Evolutionary conservation across 1,140 invertebrate genomes (phyloP), one percentile per base, ranked within the genome.

Genomic region (Diuraphis noxia): DNA sequence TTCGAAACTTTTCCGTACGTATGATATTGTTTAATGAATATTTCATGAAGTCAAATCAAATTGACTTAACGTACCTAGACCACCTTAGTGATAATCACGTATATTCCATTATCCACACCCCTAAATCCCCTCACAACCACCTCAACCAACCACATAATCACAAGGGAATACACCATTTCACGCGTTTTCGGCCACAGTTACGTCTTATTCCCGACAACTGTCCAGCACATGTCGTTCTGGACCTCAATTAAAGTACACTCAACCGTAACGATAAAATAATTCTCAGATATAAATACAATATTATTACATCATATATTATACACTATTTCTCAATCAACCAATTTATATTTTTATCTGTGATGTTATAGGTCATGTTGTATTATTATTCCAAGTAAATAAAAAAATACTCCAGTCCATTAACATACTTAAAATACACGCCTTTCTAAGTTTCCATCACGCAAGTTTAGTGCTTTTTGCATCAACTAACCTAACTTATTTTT

Each of bases 21-120:
- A 40, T n/a, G n/a, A 89, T 21, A 79, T 46, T 46, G 72, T 49
- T 34, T 23, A 30, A 90, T 49, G 88, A 90, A 90, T 90, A 90
- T 90, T 90, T 81, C 41, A 90, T 90, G 72, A 81, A 30, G n/a
- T 49, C 88, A 49, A 90, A 81, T 81, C 88, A 81, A 81, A 90
- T 89, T n/a, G 63, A 43, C 40, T 23, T 63, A 81, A 90, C 63
- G 13, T 81, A 72, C 56, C 56, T 25, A 43, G 88, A 19, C 40
- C n/a, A 79, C 63, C 40, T 38, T 40, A 46, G 56, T 72, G 41
- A 38, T 36, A 19, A 21, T 52, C 86, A 10, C 38, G 81, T 38
- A 40, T 40, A 82, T 82, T 82, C 81, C 81, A 82, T 82, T 41
- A n/a, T 23, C 38, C 25, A 4, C 40, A 13, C 23, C 10, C 5